Conservation (phyloP, 2,797 vertebrate species). For the Catostomus latipinnis region DNA sequence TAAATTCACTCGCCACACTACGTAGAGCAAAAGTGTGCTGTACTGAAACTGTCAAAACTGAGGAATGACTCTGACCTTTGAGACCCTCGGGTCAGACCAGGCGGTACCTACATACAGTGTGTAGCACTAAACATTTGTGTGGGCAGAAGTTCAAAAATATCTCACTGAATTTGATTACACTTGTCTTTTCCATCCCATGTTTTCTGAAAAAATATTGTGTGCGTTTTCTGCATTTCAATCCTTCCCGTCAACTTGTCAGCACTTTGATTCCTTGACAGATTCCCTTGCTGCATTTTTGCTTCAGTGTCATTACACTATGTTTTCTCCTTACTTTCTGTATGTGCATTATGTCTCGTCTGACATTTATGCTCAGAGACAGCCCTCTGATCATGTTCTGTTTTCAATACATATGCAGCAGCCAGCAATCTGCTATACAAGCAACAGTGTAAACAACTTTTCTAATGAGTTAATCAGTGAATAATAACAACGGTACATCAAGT, state of each 20-base stretch:
- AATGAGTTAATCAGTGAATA: slow-evolving; percentile 1
- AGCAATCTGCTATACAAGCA: slow-evolving; percentile 70
- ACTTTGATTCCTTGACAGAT: slow-evolving; percentile 83
- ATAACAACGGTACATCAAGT: neutral
- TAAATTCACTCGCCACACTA: neutral
- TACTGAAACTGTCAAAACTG: slow-evolving; percentile 29
- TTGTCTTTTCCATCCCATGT: slow-evolving; percentile 65
- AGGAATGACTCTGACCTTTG: slow-evolving; percentile 5
- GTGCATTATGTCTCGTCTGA: slow-evolving; percentile 77
- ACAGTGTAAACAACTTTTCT: slow-evolving; percentile 61
- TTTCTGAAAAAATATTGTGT: slow-evolving; percentile 64
- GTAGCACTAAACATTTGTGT: slow-evolving; percentile 42
- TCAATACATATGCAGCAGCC: slow-evolving; percentile 67
- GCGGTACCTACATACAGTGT: slow-evolving; percentile 5
- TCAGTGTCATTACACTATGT: slow-evolving; percentile 75
- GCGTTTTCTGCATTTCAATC: slow-evolving; percentile 73
- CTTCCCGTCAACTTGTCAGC: slow-evolving; percentile 78
- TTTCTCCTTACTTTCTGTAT: slow-evolving; percentile 77
- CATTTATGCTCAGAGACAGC: slow-evolving; percentile 73
- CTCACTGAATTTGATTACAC: slow-evolving; percentile 69
- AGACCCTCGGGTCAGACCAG: neutral
- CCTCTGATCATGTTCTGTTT: slow-evolving; percentile 66
- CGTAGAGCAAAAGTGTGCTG: neutral
- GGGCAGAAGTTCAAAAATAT: slow-evolving; percentile 66
- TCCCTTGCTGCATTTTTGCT: slow-evolving; percentile 79